Evolutionary conservation across 2,113 vertebrate genomes (phyloP), one percentile per base, ranked within the genome.

Genomic region (Isurus oxyrinchus): DNA sequence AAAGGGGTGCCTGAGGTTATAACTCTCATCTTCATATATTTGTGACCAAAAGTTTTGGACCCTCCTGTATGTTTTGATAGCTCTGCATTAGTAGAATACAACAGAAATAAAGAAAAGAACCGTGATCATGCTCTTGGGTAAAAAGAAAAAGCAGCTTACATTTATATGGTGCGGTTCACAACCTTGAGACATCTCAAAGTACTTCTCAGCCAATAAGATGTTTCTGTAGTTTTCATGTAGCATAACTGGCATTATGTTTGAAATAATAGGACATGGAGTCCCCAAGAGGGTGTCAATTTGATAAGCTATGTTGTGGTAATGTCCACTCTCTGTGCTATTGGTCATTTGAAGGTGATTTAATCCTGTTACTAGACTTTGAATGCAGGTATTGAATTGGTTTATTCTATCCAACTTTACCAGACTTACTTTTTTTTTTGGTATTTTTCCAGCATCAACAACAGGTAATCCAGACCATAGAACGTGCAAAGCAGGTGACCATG

Each of bases 401-500:
- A 93, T 63, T 94, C 59, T 35, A 19, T 40, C 59, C 59, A 94
- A 10, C 5, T 21, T 94, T 40, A 63, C 6, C n/a, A 44, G 16
- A 40, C 7, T 63, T 63, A 0, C 59, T 84, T 84, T 25, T 69
- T 59, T 10, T 61, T 49, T 94, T 94, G 91, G 94, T 95, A 27
- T 67, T 66, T 96, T 49, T 96, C 94, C 96, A 99, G 98, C 99
- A 99, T 96, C 98, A 98, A 96, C 98, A 98, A 97, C 98, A 98
- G 66, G 98, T 98, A 88, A 97, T 98, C 96, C 98, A 98, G 96
- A 98, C 98, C 0, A 98, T 98, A 96, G 98, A 98, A 95, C 97
- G 98, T 90, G 98, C 98, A 86, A 98, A 98, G 97, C 98, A 98
- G 97, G 98, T 98, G 97, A 98, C 98, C 97, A 98, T 98, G 98